Evolutionary conservation across 2,888 invertebrate genomes (phyloP), one percentile per base, ranked within the genome.

Genomic region (Dinocampus coccinellae): DNA sequence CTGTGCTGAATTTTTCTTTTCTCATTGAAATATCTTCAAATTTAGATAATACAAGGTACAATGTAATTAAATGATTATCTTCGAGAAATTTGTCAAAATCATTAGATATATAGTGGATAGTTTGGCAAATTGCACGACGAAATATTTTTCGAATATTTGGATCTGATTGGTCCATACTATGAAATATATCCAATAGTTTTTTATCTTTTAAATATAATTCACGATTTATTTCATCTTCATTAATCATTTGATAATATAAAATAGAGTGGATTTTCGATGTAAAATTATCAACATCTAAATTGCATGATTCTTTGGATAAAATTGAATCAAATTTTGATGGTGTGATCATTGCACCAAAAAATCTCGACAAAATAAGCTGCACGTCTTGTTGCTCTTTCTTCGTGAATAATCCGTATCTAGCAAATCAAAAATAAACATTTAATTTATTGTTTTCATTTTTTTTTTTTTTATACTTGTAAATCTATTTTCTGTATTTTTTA

Each of bases 331-430:
- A 80, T 55, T 84, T 75, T 22, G 79, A 60, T 13, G 81, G 70
- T 26, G 77, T 77, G 13, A 78, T 90, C 77, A 89, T 89, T 13
- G 90, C 91, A 70, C 90, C 88, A 74, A 91, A 90, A 60, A 94
- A 85, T 80, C 94, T 90, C 2, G 89, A 87, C 76, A 94, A 86
- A 60, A 92, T 89, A 79, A 88, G 86, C 75, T 89, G 87, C 39
- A 92, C 84, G 82, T 92, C 88, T 11, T 86, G 85, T 34, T 87
- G 87, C 83, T 94, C 94, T 68, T 88, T 87, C 13, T 89, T 87
- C 73, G 90, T 89, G 67, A 94, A 92, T 78, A 93, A 89, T 0
- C 94, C 94, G 78, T 91, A 92, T 65, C 90, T 87, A 34, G 57
- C 80, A 76, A 29, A 42, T 68, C 66, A 64, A 34, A 26, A 39